Percentiles rank a stretch among this genome's conserved stretches.
Evolutionary conservation across 2,797 vertebrate genomes (phyloP).

Genomic region (Pseudocheirus occidentalis): DNA sequence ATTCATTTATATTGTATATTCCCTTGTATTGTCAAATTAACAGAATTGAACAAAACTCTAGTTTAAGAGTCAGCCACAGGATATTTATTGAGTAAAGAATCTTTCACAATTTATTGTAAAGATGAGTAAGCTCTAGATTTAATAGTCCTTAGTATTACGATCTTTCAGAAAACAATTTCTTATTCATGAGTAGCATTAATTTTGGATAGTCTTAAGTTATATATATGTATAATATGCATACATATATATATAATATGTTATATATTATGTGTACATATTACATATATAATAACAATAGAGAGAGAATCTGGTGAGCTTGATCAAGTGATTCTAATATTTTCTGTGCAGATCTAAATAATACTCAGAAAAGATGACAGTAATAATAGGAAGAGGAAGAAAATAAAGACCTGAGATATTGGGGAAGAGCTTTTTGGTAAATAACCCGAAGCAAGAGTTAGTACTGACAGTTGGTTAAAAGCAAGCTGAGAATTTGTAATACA

Average conservation of each 20-base stretch:
- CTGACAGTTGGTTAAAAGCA: conserved; percentile 25
- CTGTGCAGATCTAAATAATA: neutral
- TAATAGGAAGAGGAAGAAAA: conserved; percentile 3
- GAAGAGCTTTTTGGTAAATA: neutral
- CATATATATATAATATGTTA: neutral
- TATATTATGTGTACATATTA: neutral
- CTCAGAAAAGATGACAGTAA: neutral
- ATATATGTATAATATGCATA: neutral
- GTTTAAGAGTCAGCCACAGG: neutral
- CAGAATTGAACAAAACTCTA: neutral
- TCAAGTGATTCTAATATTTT: neutral
- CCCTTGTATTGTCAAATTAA: neutral
- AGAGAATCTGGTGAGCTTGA: neutral
- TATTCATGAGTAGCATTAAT: neutral
- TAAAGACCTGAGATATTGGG: neutral
- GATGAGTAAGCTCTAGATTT: neutral
- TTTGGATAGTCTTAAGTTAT: neutral
- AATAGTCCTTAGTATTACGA: neutral
- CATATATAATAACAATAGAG: neutral
- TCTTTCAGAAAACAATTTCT: neutral
- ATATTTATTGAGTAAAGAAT: neutral
- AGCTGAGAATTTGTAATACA: neutral
- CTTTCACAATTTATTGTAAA: neutral
- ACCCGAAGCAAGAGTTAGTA: neutral
- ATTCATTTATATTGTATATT: neutral